These are phyloP conservation scores for Phasianus colchicus DNA, from an alignment of 2,113 vertebrate genomes.

Conservation along the genomic window DNA sequence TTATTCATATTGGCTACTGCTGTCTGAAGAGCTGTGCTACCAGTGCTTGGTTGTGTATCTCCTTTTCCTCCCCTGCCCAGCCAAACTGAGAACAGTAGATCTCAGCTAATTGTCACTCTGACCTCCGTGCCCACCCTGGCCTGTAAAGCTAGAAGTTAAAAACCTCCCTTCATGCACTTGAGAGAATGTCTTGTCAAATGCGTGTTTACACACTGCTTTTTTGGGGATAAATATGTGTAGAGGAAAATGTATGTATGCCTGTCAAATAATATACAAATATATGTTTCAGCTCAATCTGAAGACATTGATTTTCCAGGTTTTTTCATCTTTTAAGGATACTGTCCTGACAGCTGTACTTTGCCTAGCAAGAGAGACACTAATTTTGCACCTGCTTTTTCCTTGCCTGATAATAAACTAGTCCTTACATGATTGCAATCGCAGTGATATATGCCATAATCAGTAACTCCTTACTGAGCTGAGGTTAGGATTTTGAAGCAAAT, in stretches of 20 bases:
- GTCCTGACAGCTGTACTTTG: background rate
- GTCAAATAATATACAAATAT: background rate
- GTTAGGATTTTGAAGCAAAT: background rate
- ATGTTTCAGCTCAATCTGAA: background rate
- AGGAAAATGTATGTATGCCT: background rate
- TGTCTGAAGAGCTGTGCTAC: background rate
- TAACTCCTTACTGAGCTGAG: background rate
- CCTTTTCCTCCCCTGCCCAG: background rate
- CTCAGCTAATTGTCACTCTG: background rate
- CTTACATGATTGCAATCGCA: background rate
- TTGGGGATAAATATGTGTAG: background rate
- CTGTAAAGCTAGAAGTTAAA: background rate
- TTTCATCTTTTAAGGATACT: background rate
- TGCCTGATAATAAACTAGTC: background rate
- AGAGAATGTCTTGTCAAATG: background rate
- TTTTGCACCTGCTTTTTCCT: background rate
- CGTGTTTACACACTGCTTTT: background rate
- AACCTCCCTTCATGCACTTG: background rate
- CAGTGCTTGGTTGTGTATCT: background rate
- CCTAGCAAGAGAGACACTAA: background rate
- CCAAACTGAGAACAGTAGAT: background rate
- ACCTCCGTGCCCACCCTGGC: background rate
- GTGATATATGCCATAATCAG: background rate
- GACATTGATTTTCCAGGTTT: background rate
- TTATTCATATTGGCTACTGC: background rate